Base-by-base conservation (phyloP, 2,113 vertebrate species). In the Sorex araneus region DNA sequence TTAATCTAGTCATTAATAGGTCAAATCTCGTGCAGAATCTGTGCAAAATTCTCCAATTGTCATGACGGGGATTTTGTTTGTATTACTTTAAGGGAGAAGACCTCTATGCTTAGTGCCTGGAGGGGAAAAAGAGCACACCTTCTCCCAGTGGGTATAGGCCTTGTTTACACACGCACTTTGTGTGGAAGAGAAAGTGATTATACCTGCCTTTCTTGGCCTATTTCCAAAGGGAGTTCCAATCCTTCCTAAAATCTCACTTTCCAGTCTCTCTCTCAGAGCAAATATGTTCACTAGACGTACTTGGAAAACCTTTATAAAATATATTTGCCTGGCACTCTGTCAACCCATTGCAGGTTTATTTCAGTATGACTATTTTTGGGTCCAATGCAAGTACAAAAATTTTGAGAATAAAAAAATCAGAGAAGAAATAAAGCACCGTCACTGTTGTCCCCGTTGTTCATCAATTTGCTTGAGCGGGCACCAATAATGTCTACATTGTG, bases 1-100 rank as follows among this genome's bases (percentile, higher is more conserved):
- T 92, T 93, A 92, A 86, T 84, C 28, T 43, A 69, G 63, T 73
- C 67, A 87, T 86, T 76, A 89, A 47, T 84, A 54, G 71, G 34
- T 67, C 16, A 69, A 78, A 80, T 71, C n/a, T 85, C 86, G 3
- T 74, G 70, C 86, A 90, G 60, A 85, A 45, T 71, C 63, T 84
- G 71, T 93, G 16, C 43, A 75, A n/a, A 91, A 4, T 84, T 79
- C 75, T 93, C 34, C 36, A 70, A 16, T 12, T 94, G 87, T 34
- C 67, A 32, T 88, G 66, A 91, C 73, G 89, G 40, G 69, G 32
- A 70, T 86, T 76, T 86, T 45, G 25, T 18, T 90, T 80, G 40
- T 30, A 19, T 36, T 89, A 47, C 77, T 57, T 21, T 2, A 54
- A 4, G 10, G 92, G 73, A 57, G n/a, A 92, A 83, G 28, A 76